These are phyloP conservation scores for Lepeophtheirus nordmannii DNA, from an alignment of 2,888 invertebrate species.

Conservation along the genomic window DNA sequence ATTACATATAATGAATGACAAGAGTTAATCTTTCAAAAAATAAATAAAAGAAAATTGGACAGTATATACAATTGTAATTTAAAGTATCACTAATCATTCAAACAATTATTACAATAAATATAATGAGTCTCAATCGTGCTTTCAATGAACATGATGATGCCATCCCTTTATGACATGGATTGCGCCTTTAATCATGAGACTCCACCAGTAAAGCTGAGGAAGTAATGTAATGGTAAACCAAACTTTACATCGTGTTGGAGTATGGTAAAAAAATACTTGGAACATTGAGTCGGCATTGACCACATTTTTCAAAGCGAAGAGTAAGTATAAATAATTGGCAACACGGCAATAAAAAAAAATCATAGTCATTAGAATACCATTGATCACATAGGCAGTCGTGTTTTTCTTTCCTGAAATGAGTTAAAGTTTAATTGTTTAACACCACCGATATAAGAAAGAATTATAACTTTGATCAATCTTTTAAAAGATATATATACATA, in stretches of 20 bases:
- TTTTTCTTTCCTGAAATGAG: slow-evolving; percentile 29
- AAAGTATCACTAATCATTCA: too few species aligned
- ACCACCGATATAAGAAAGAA: too few species aligned
- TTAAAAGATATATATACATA: too few species aligned
- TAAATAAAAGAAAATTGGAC: too few species aligned
- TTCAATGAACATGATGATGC: too few species aligned
- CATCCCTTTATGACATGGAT: not conserved
- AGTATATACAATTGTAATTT: too few species aligned
- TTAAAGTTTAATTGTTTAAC: too few species aligned
- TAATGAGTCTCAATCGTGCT: too few species aligned
- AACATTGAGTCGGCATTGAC: not conserved
- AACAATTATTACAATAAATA: too few species aligned
- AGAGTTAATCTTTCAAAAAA: too few species aligned
- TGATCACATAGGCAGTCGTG: slow-evolving; percentile 47
- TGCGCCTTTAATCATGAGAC: slow-evolving; percentile 9
- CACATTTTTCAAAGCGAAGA: not conserved
- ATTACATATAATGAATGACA: too few species aligned
- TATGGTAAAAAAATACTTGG: not conserved
- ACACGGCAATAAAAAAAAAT: slow-evolving; percentile 58
- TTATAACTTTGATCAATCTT: too few species aligned
- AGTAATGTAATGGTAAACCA: slow-evolving; percentile 3
- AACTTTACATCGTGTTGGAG: not conserved
- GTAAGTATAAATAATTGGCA: slow-evolving; percentile 41
- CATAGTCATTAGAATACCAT: slow-evolving; percentile 55
- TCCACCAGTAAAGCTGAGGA: slow-evolving; percentile 13